Evolutionary conservation across 2,888 invertebrate genomes (phyloP), one percentile per base, ranked within the genome.

Genomic region (Megamerina dolium): DNA sequence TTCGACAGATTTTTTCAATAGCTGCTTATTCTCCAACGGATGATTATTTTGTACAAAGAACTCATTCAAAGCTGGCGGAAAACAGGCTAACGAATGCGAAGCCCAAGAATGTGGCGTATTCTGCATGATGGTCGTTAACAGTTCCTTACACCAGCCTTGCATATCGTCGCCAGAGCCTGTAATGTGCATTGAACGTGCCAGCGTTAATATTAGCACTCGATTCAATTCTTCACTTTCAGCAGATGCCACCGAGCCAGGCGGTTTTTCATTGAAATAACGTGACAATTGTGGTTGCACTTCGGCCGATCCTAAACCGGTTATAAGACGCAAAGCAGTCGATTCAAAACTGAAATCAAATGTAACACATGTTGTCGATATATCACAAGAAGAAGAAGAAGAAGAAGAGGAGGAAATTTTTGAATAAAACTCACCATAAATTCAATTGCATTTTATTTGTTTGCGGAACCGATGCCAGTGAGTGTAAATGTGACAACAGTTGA

Each of bases 41-140:
- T 86, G 83, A 48, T 82, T 83, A 63, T 88, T 89, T 72, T 85
- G 83, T 39, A 87, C 80, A 67, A 93, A 95, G 66, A 94, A 95
- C 59, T 93, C 93, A 37, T 86, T 83, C 4, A 95, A 75, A 5
- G 87, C 85, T 0, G 85, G 81, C 1, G 96, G 96, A 66, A 96
- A 95, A 63, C 92, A 92, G 52, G 87, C 84, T 14, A 95, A 72
- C 0, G 93, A 94, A 66, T 93, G 92, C 47, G 87, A 83, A 0
- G 94, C 90, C 95, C 95, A 96, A 57, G 88, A 85, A 67, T 94
- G 94, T 0, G 95, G 94, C 0, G 95, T 96, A 65, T 89, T 89
- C 54, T 91, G 88, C 81, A 91, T 89, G 17, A 96, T 91, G 0
- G 87, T 86, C 1, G 83, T 82, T 5, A 96, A 73, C 17, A 96